These are phyloP conservation scores for Embidobia sp. DNA, from an alignment of 2,888 invertebrate genomes.

Conservation along the genomic window DNA sequence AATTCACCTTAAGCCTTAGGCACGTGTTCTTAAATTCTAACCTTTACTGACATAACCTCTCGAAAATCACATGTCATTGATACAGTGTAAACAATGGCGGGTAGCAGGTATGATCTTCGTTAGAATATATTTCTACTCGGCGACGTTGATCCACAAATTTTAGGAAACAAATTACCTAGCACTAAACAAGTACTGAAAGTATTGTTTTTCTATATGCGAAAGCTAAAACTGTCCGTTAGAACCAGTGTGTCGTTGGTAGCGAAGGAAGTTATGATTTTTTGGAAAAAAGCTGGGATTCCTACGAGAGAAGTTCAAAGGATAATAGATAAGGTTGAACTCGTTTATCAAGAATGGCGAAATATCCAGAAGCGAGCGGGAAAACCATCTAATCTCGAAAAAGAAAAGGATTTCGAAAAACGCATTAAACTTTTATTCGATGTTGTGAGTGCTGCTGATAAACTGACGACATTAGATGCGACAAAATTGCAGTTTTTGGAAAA, in stretches of 20 bases:
- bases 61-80: no score
- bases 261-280: slow-evolving; percentile 27
- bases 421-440: slow-evolving; percentile 2
- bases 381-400: slow-evolving; percentile 1
- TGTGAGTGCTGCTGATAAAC: neutral
- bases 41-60: no score
- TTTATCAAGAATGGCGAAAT: slow-evolving; percentile 15
- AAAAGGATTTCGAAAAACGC: neutral
- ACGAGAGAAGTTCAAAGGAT: neutral
- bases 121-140: neutral
- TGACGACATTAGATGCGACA: neutral
- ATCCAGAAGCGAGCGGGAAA: slow-evolving; percentile 15
- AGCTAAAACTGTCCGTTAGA: no score
- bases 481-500: slow-evolving; percentile 13
- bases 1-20: no score
- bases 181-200: neutral
- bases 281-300: slow-evolving; percentile 27
- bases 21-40: no score
- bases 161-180: slow-evolving; percentile 25
- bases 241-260: neutral
- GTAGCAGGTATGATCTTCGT: neutral
- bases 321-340: slow-evolving; percentile 13
- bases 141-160: slow-evolving; percentile 15
- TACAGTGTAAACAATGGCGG: neutral
- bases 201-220: no score